Base-by-base conservation (phyloP, 2,797 vertebrate species). In the Pygocentrus nattereri region DNA sequence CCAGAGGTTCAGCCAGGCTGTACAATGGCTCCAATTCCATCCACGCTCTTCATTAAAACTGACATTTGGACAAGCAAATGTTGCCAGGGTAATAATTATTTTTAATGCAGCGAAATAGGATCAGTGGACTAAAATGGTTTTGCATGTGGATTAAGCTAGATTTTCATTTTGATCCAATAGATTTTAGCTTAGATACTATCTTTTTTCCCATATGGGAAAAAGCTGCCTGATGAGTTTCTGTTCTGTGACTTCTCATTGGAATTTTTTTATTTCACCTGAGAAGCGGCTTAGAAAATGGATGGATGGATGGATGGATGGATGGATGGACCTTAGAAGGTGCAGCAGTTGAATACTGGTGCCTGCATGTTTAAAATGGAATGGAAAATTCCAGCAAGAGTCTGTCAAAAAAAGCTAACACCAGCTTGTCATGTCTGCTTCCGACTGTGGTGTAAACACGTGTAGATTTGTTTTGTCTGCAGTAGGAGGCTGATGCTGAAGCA, bases 31-130 rank as follows among this genome's bases (percentile, higher is more conserved):
- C 25, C 16, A 1, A 27, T 30, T 61, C 30, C 38, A n/a, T 34
- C 30, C 62, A 6, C 62, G 38, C 18, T 19, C 30, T 65, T 65
- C 62, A 65, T 64, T 64, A 64, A 64, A 64, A 30, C 27, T 64
- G 61, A 64, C 61, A 64, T 64, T 64, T 64, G 27, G 30, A 64
- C 27, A 15, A 64, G 27, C 16, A 18, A 31, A 64, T 34, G 61
- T 18, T 61, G 58, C 23, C 61, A 34, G 6, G 61, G 18, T 30
- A 31, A 64, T 64, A 18, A 64, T 16, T 30, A 64, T 30, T 27
- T 61, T 16, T 59, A 23, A 56, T 23, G 6, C 54, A 7, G 21
- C 3, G 50, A 23, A 58, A 62, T 15, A 62, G 62, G 59, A 16
- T 62, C 25, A 3, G 1, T 31, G 11, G 59, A 62, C 25, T 34